A percentile compares a stretch with the other conserved stretches of the same genome.
phyloP scores from a whole-genome alignment of 2,888 invertebrate genomes.

The Chaetogeoica ovagalla region DNA sequence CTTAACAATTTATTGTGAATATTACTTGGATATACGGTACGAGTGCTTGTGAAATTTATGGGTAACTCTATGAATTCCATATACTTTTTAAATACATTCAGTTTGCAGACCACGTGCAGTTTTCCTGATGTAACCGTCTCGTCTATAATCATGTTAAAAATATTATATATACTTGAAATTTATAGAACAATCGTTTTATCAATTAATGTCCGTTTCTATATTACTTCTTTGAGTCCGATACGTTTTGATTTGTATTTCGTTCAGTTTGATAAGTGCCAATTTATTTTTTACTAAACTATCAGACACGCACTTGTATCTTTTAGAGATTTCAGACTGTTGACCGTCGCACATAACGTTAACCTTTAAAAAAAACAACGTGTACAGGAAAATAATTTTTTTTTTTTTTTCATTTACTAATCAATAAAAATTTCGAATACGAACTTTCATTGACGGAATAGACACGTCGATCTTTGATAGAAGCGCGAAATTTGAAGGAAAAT shows the following conservation, averaged over 20 bases:
- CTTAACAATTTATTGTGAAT: background rate
- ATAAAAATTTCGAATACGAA: background rate
- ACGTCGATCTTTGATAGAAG: background rate
- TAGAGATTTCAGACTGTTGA: background rate
- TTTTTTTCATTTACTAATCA: background rate
- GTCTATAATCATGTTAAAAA: background rate
- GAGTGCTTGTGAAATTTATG: background rate
- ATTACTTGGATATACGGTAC: background rate
- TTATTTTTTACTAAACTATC: background rate
- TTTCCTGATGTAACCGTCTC: background rate
- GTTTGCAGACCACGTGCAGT: background rate
- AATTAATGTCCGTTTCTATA: background rate
- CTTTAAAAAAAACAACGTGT: background rate
- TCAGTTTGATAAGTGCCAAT: background rate
- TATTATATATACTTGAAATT: background rate
- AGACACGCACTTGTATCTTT: background rate
- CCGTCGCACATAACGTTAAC: background rate
- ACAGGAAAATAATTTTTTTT: background rate
- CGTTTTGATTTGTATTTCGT: background rate
- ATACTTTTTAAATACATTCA: background rate
- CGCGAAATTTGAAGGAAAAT: background rate
- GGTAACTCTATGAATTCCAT: background rate
- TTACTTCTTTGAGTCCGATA: background rate
- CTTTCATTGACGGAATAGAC: background rate
- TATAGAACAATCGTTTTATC: background rate